Evolutionary conservation across 2,797 vertebrate genomes (phyloP), one percentile per base, ranked within the genome.

Genomic region (Pempheris klunzingeri): DNA sequence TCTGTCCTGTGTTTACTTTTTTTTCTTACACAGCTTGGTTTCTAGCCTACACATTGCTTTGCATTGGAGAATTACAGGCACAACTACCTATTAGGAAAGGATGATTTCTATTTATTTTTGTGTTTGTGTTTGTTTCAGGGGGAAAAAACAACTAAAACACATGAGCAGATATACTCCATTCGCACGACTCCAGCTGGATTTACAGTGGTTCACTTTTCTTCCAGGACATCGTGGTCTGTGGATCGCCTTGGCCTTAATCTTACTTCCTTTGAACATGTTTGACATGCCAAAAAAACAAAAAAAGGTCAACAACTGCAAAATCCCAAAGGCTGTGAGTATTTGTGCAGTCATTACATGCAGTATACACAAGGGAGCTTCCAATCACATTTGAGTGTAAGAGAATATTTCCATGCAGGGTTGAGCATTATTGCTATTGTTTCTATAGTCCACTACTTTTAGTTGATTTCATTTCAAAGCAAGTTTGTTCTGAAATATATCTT

Each of bases 301-400:
- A 73, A 61, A 38, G 24, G 64, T 44, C 59, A 74, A 49, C 46
- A 81, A 71, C 77, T 30, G 43, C 66, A 65, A 58, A 66, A 80
- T 82, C 74, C 65, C 20, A 38, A 62, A 78, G 85, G 91, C 85
- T 88, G 91, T 85, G 87, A 90, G 85, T 66, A 83, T 90, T 91
- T 85, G 78, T 80, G 36, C 13, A 44, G 22, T 14, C 17, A 54
- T 44, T 41, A 24, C 49, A 47, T 11, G 17, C 3, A 39, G 39
- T 50, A 8, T 15, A 32, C 39, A 41, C 20, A 43, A 14, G 20
- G 30, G 39, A 52, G 15, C 34, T 24, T 46, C 1, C 22, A 18
- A 24, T 41, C 20, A 52, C 10, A 53, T 28, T 15, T 67, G n/a
- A 32, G 26, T 15, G 38, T 10, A 12, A 52, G 5, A 46, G 39